Conservation (phyloP, 1,140 invertebrate species). For the Micrasema minimum region DNA sequence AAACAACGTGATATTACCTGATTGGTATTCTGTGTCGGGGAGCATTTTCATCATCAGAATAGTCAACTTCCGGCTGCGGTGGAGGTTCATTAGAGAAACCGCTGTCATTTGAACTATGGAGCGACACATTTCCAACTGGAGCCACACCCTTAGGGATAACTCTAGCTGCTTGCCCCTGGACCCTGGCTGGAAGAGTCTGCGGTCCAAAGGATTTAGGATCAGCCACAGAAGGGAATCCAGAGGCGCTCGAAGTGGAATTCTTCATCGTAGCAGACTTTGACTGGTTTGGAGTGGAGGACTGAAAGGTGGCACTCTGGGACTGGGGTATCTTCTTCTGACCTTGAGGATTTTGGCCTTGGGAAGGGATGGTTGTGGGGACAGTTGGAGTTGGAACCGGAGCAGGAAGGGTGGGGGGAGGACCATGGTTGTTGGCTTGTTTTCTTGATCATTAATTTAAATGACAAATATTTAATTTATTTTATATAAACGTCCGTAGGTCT, state of each 20-base stretch:
- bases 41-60: slow-evolving; percentile 85
- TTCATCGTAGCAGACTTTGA: slow-evolving; percentile 58
- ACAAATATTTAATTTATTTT: too few relatives aligned
- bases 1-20: slow-evolving; percentile 69
- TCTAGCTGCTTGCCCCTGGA: slow-evolving; percentile 61
- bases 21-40: slow-evolving; percentile 72
- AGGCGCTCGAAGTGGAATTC: slow-evolving; percentile 69
- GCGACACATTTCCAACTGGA: slow-evolving; percentile 76
- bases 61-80: slow-evolving; percentile 88
- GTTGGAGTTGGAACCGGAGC: slow-evolving; percentile 72
- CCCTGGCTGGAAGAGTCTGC: slow-evolving; percentile 58
- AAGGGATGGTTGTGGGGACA: slow-evolving; percentile 67
- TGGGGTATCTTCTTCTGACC: slow-evolving; percentile 62
- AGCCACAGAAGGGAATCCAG: slow-evolving; percentile 64
- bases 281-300: slow-evolving; percentile 56
- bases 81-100: slow-evolving; percentile 91
- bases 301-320: slow-evolving; percentile 65
- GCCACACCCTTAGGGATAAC: slow-evolving; percentile 59
- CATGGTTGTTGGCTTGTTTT: slow-evolving; percentile 55
- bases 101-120: slow-evolving; percentile 91
- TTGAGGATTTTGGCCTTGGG: slow-evolving; percentile 72
- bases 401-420: slow-evolving; percentile 72
- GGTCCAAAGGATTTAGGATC: slow-evolving; percentile 67
- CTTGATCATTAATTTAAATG: too few relatives aligned
- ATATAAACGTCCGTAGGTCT: too few relatives aligned